Conservation (phyloP, 2,113 vertebrate genomes). For the Eolophus roseicapilla region DNA sequence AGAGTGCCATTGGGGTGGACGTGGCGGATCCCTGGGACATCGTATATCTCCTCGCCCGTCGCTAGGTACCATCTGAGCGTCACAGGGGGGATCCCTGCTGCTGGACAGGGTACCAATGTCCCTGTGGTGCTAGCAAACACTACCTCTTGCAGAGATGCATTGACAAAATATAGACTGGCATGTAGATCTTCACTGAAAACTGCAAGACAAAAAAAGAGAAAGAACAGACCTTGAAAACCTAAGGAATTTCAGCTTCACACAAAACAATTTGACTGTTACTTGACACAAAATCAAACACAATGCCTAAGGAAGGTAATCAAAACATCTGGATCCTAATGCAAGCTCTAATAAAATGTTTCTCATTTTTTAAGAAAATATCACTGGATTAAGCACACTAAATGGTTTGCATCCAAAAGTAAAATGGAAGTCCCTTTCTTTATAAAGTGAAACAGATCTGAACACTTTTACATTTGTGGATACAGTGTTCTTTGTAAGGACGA, state of each 20-base stretch:
- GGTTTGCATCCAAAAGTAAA: neutral
- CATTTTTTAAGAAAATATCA: neutral
- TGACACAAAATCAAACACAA: neutral
- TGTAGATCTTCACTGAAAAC: conserved; percentile 98
- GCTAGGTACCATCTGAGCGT: conserved; percentile 98
- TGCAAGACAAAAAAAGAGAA: conserved; percentile 71
- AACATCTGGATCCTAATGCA: neutral
- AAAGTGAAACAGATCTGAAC: neutral
- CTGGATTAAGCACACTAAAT: neutral
- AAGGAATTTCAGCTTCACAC: neutral
- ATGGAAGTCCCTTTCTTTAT: neutral
- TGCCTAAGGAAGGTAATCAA: neutral
- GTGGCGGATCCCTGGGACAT: conserved; percentile 98
- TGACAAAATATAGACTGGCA: conserved; percentile 99
- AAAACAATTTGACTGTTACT: rapidly evolving
- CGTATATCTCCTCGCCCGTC: conserved; percentile 99
- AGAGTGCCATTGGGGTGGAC: conserved; percentile 98
- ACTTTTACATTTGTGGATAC: neutral
- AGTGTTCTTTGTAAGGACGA: neutral
- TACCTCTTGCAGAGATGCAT: conserved; percentile 99
- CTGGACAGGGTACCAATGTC: conserved; percentile 98
- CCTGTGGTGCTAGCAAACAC: conserved; percentile 99
- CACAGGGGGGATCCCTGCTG: conserved; percentile 91
- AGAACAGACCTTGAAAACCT: neutral
- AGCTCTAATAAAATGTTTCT: neutral